Evolutionary conservation across 2,113 vertebrate species (phyloP).

Genomic region (Spizaetus ornatus): DNA sequence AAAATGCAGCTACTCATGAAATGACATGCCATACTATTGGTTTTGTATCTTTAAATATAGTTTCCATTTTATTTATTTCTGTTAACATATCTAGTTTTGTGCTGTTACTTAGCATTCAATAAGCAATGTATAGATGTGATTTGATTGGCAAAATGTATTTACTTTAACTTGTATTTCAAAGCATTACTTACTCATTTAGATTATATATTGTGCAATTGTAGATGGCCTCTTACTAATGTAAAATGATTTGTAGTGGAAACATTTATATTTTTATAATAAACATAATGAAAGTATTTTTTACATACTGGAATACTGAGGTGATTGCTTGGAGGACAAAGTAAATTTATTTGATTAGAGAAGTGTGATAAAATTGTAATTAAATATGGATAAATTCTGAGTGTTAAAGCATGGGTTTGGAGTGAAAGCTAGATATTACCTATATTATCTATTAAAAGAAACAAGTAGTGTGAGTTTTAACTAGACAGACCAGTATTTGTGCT

Average conservation of each 20-base stretch:
- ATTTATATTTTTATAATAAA: conserved; percentile 99
- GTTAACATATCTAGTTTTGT: conserved; percentile 82
- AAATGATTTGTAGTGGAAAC: conserved; percentile 99
- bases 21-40: conserved; percentile 63
- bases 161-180: conserved; percentile 79
- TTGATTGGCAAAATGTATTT: conserved; percentile 83
- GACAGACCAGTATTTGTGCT: conserved; percentile 8
- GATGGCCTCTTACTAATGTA: conserved; percentile 99
- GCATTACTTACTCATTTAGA: conserved; percentile 76
- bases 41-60: conserved; percentile 73
- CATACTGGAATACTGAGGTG: conserved; percentile 82
- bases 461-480: conserved; percentile 1
- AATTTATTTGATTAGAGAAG: conserved; percentile 50
- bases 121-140: conserved; percentile 85
- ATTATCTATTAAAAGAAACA: conserved; percentile 35
- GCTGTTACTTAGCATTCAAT: conserved; percentile 77
- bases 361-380: conserved; percentile 51
- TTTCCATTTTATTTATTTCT: conserved; percentile 95
- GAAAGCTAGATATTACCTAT: conserved; percentile 40
- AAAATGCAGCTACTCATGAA: conserved; percentile 32
- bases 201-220: conserved; percentile 88
- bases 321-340: conserved; percentile 72
- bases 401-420: conserved; percentile 40
- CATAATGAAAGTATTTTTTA: conserved; percentile 99
- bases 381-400: conserved; percentile 36